These are phyloP conservation scores for Seriola aureovittata DNA, from an alignment of 2,113 vertebrate genomes.

Conservation along the genomic window DNA sequence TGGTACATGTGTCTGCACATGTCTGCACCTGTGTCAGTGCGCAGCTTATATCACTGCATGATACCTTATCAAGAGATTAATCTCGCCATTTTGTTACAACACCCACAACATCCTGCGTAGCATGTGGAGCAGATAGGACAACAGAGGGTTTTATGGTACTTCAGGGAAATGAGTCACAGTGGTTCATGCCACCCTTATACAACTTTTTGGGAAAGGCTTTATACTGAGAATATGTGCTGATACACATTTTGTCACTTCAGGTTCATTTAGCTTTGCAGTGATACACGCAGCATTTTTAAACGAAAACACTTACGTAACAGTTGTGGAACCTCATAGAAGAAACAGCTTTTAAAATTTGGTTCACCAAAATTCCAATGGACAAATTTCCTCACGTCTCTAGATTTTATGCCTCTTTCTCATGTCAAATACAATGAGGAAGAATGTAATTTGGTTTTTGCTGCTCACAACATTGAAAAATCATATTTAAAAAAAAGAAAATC, in stretches of 20 bases:
- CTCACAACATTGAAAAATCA: not conserved
- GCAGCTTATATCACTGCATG: not conserved
- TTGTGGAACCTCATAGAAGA: not conserved
- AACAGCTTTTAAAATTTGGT: not conserved
- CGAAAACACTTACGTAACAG: not conserved
- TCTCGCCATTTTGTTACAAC: conserved; percentile 9
- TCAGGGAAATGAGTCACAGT: conserved; percentile 6
- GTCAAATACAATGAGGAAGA: not conserved
- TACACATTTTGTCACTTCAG: too few relatives aligned
- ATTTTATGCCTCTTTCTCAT: not conserved
- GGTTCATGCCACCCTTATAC: conserved; percentile 9
- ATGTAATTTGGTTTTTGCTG: not conserved
- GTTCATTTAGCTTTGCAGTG: not conserved
- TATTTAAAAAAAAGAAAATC: not conserved
- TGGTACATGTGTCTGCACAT: not conserved
- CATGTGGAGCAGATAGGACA: not conserved
- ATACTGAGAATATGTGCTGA: not conserved
- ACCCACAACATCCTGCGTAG: not conserved
- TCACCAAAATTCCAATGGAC: not conserved
- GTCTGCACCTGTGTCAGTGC: not conserved
- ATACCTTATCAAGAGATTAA: conserved; percentile 2
- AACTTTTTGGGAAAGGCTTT: not conserved
- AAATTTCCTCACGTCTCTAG: not conserved
- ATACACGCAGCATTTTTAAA: not conserved
- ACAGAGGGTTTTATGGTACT: not conserved